Evolutionary conservation across 2,113 vertebrate genomes (phyloP), one percentile per base, ranked within the genome.

Genomic region (Megalops atlanticus): DNA sequence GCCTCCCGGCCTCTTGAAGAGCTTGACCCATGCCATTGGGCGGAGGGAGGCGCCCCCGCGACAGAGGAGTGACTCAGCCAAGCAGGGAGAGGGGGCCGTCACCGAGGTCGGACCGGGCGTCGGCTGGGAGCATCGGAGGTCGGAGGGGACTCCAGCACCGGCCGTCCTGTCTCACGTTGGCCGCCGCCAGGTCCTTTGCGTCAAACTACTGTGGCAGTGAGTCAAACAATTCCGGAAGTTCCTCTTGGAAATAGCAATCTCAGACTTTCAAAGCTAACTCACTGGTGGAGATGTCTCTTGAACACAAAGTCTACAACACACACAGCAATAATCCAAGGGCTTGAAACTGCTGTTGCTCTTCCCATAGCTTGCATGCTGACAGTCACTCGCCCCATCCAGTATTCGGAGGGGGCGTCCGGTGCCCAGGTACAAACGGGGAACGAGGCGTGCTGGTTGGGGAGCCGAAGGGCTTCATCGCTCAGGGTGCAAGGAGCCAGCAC

Each of bases 1-100:
- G 86, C 96, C 93, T 70, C 95, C 93, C 14, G 97, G 95, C 91
- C 95, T 98, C 84, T 96, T 96, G 84, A 99, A 94, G 84, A 98
- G 96, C 90, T 96, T 98, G 84, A 95, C 96, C 98, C 98, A 99
- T 86, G 97, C 95, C 96, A 97, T 98, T 89, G 92, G 89, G 87
- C 90, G 92, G 88, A 85, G 89, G 84, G 86, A 86, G 88, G 85
- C 83, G 88, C 84, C 86, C 41, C 11, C 21, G 11, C 31, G 38
- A 8, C 14, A 40, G 52, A 40, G 1, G 68, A 79, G 80, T 85
- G 84, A 85, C 80, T 87, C 69, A 78, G 21, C 15, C 7, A 49
- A 40, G 43, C 64, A 70, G 33, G 31, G 43, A 4, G 79, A n/a
- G 8, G 45, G 18, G 45, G 21, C 78, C 47, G 47, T 58, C 3